Conservation (phyloP, 2,888 invertebrate genomes). For the Crossocerus cetratus region DNA sequence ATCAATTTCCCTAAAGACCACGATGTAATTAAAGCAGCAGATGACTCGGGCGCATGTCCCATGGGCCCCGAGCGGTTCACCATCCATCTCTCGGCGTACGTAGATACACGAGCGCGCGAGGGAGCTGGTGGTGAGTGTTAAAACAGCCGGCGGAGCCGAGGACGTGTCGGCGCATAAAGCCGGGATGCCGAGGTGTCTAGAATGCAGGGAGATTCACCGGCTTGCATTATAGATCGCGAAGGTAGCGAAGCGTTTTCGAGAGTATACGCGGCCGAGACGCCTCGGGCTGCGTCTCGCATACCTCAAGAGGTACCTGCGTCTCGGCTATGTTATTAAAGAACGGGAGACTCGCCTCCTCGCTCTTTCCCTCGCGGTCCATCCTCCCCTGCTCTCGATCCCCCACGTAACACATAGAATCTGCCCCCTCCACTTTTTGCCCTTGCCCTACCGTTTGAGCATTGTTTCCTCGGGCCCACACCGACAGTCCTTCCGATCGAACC, state of each 20-base stretch:
- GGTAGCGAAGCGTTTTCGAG: slow-evolving; percentile 49
- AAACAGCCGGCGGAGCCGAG: slow-evolving; percentile 28
- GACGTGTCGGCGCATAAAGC: slow-evolving; percentile 46
- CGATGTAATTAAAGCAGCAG: too few species aligned
- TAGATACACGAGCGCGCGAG: slow-evolving; percentile 17
- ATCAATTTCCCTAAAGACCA: too few species aligned
- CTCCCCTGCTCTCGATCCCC: slow-evolving; percentile 30
- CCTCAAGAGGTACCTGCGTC: slow-evolving; percentile 60
- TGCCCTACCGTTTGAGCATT: slow-evolving; percentile 30
- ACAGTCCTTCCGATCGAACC: neutral
- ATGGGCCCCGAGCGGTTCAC: neutral
- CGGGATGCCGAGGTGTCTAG: slow-evolving; percentile 30
- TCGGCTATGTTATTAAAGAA: slow-evolving; percentile 69
- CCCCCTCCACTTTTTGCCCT: slow-evolving; percentile 20
- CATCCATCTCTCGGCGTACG: neutral
- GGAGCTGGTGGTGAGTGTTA: slow-evolving; percentile 12
- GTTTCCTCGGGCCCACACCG: slow-evolving; percentile 14
- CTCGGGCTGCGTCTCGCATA: slow-evolving; percentile 55
- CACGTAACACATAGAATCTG: slow-evolving; percentile 28
- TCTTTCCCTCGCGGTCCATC: slow-evolving; percentile 32
- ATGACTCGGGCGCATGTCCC: too few species aligned
- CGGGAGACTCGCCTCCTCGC: slow-evolving; percentile 53
- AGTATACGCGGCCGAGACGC: slow-evolving; percentile 40
- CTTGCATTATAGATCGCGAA: slow-evolving; percentile 20
- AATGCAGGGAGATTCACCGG: slow-evolving; percentile 33